phyloP scores from a whole-genome alignment of 2,113 vertebrate genomes.

The Dicerorhinus sumatrensis region DNA sequence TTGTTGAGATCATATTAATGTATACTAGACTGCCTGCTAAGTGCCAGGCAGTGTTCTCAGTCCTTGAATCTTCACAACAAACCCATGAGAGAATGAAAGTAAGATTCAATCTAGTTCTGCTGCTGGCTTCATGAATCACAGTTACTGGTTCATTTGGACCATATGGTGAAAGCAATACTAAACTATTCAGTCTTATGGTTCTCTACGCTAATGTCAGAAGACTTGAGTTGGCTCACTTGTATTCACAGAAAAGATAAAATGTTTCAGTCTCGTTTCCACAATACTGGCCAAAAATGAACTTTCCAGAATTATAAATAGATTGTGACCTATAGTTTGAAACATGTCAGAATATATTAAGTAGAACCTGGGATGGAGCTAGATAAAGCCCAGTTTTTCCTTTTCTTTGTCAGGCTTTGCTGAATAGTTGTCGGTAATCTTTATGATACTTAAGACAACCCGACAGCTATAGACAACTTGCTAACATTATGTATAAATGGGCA shows the following conservation, averaged over 20 bases:
- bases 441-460: constrained; percentile 18
- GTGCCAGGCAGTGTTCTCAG: background rate
- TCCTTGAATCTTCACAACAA: background rate
- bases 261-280: constrained; percentile 35
- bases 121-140: background rate
- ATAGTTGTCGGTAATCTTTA: constrained; percentile 16
- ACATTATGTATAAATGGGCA: constrained; percentile 67
- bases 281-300: constrained; percentile 55
- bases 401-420: constrained; percentile 49
- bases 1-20: background rate
- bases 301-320: constrained; percentile 63
- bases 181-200: background rate
- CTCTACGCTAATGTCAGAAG: constrained; percentile 1
- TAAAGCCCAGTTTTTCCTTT: constrained; percentile 4
- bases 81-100: background rate
- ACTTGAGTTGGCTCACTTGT: constrained; percentile 18
- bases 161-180: background rate
- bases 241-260: constrained; percentile 57
- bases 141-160: background rate
- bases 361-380: background rate
- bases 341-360: constrained; percentile 66
- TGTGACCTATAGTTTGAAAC: constrained; percentile 71
- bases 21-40: background rate
- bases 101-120: background rate
- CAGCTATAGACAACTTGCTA: constrained; percentile 48